Base-by-base conservation (phyloP, 2,797 vertebrate genomes). In the Discoglossus pictus region DNA sequence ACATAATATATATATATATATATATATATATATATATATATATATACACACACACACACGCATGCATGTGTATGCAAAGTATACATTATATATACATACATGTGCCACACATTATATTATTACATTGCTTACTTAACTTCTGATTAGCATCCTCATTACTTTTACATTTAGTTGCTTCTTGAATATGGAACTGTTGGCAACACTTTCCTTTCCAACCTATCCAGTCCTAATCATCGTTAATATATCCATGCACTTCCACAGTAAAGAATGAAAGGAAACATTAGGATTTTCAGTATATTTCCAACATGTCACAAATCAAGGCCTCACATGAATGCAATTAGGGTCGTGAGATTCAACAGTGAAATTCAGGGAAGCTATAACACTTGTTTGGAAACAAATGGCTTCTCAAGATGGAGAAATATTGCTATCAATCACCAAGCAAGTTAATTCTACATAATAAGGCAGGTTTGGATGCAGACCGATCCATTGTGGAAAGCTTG, bases 401-500 rank as follows among this genome's bases (percentile, higher is more conserved):
- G 84, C 82, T 83, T 84, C 78, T 87, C 83, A 84, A 80, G 82
- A 84, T 52, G 42, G 31, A 80, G 69, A 73, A 81, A 80, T 81
- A 77, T 83, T 79, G 63, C 85, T 84, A 91, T 93, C 89, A 84
- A 92, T 92, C 92, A 92, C 79, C 72, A 79, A 80, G 60, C 78
- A 82, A 84, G 86, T 87, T 92, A 91, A 92, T 89, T 87, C 81
- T 75, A 83, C 80, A 80, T 91, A 92, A 92, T 90, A 88, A 89
- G 84, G 84, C 82, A 84, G 78, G 79, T 87, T 89, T 81, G 43
- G 81, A 86, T 83, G 79, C 82, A 86, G 79, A 84, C 83, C 77
- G 83, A 89, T 87, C 85, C 80, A 81, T 76, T 80, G 81, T 87
- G 83, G 86, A 88, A 85, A 63, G 77, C 78, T 64, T 82, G 80